These are phyloP conservation scores for Galleria mellonella DNA, from an alignment of 1,140 invertebrate species.

Conservation along the genomic window DNA sequence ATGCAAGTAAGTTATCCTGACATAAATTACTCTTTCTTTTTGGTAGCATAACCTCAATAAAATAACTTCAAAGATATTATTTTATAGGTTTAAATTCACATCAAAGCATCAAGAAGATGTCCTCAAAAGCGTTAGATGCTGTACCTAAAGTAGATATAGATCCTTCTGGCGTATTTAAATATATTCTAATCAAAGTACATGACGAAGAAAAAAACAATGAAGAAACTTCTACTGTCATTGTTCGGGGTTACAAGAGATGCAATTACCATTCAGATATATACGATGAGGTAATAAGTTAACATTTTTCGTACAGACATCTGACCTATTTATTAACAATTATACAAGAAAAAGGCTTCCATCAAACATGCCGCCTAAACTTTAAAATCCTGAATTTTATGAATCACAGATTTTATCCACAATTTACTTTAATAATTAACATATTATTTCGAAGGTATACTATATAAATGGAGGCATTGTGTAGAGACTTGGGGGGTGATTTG, in stretches of 20 bases:
- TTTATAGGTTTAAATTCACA: not conserved
- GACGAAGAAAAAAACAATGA: conserved; percentile 35
- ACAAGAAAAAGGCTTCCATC: no score
- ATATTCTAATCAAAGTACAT: conserved; percentile 86
- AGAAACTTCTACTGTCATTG: conserved; percentile 77
- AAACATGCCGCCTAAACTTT: no score
- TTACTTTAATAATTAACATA: no score
- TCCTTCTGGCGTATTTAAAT: conserved; percentile 87
- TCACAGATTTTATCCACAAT: no score
- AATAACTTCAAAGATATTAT: not conserved
- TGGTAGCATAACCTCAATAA: not conserved
- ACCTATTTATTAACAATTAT: no score
- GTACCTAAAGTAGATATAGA: conserved; percentile 89
- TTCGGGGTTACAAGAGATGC: conserved; percentile 82
- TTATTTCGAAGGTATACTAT: no score
- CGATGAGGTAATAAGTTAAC: conserved; percentile 47
- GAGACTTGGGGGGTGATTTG: no score
- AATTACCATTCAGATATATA: conserved; percentile 79
- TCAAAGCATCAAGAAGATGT: conserved; percentile 25
- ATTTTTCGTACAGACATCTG: no score
- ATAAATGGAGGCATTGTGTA: no score
- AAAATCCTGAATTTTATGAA: no score
- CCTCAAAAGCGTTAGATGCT: conserved; percentile 11
- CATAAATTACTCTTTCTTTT: no score
- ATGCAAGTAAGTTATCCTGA: no score